phyloP scores from a whole-genome alignment of 2,888 invertebrate genomes.

The Dicycla oo region DNA sequence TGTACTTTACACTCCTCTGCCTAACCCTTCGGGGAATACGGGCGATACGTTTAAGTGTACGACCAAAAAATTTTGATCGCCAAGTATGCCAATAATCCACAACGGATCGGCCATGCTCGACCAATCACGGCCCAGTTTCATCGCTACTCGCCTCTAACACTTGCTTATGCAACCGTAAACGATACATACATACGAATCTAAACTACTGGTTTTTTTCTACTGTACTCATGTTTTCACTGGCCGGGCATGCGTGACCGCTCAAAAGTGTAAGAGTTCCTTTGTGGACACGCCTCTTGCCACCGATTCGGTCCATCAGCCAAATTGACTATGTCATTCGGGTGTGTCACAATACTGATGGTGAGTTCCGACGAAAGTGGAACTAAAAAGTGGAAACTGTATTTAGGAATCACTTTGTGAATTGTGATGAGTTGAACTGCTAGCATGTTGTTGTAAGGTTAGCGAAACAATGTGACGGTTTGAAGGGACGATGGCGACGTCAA shows the following conservation, averaged over 20 bases:
- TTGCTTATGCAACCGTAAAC: conserved; percentile 60
- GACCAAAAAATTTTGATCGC: neutral
- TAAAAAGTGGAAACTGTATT: conserved; percentile 42
- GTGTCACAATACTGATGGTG: conserved; percentile 62
- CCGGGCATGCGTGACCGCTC: conserved; percentile 64
- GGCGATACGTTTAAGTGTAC: neutral
- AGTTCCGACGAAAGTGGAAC: conserved; percentile 63
- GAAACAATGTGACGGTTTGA: neutral
- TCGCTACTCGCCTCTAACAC: conserved; percentile 44
- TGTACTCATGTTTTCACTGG: conserved; percentile 58
- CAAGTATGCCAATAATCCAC: conserved; percentile 41
- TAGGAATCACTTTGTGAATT: neutral
- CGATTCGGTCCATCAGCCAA: conserved; percentile 72
- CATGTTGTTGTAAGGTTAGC: conserved; percentile 5
- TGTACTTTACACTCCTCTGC: neutral
- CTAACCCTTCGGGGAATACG: neutral
- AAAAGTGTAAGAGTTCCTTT: conserved; percentile 64
- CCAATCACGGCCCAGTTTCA: conserved; percentile 46
- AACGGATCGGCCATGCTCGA: conserved; percentile 51
- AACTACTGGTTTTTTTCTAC: conserved; percentile 56
- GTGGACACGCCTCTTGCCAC: conserved; percentile 69
- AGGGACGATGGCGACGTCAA: neutral
- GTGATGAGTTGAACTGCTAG: neutral
- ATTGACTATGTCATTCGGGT: conserved; percentile 71
- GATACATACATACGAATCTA: conserved; percentile 55